These are phyloP conservation scores for Omphaloscelis lunosa DNA, from an alignment of 2,888 invertebrate genomes.

Conservation along the genomic window DNA sequence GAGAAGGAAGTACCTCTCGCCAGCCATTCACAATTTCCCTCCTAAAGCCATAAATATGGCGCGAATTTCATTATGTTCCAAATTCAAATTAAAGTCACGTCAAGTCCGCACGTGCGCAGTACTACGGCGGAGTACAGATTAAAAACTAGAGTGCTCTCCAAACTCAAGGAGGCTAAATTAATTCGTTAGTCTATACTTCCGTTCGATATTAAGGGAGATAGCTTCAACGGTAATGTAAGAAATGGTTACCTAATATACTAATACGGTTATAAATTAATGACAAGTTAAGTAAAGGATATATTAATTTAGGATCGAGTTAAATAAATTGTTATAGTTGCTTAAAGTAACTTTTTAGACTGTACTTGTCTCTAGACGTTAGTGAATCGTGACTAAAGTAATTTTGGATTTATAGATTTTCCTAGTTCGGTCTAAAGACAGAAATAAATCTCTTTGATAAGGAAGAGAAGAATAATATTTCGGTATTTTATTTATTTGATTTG, in stretches of 20 bases:
- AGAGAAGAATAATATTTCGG: background rate
- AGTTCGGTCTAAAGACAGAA: background rate
- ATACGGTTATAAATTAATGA: background rate
- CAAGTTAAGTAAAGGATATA: background rate
- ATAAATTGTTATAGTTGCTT: background rate
- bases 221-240: slow-evolving; percentile 15
- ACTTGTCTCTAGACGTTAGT: background rate
- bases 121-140: slow-evolving; percentile 76
- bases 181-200: slow-evolving; percentile 65
- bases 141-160: slow-evolving; percentile 74
- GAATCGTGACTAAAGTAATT: background rate
- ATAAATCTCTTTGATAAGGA: background rate
- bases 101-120: slow-evolving; percentile 86
- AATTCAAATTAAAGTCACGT: slow-evolving; percentile 89
- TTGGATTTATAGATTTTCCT: background rate
- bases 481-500: background rate
- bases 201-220: slow-evolving; percentile 49
- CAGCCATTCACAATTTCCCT: slow-evolving; percentile 82
- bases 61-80: slow-evolving; percentile 87
- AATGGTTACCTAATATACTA: background rate
- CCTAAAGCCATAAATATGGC: slow-evolving; percentile 87
- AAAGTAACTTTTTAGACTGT: background rate
- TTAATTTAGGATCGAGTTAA: background rate
- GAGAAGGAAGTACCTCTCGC: slow-evolving; percentile 70
- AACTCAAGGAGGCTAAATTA: slow-evolving; percentile 66